Conservation (phyloP, 2,888 invertebrate genomes). For the Tetragnatha montana region DNA sequence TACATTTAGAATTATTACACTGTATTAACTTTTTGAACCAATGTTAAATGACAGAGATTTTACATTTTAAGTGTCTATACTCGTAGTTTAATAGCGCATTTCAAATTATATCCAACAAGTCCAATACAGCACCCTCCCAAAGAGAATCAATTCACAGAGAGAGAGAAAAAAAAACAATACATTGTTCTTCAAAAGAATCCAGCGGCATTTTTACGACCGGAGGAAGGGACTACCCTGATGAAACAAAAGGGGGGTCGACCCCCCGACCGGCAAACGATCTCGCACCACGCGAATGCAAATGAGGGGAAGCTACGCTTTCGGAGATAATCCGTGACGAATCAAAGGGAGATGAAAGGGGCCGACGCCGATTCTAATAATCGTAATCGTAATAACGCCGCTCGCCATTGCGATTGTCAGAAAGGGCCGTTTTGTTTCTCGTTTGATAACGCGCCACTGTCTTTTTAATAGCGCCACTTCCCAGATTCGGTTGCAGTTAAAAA, state of each 20-base stretch:
- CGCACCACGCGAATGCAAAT: constrained; percentile 64
- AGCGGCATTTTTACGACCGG: constrained; percentile 41
- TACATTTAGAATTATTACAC: too few species aligned
- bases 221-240: not conserved
- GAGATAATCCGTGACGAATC: constrained; percentile 59
- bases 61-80: too few species aligned
- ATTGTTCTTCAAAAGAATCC: constrained; percentile 15
- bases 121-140: not conserved
- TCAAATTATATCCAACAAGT: not conserved
- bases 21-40: too few species aligned
- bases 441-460: constrained; percentile 36
- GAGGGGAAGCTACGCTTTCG: constrained; percentile 20
- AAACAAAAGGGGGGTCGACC: constrained; percentile 2
- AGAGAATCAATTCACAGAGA: not conserved
- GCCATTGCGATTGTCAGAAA: not conserved
- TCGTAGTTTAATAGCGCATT: too few species aligned
- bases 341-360: constrained; percentile 62
- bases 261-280: constrained; percentile 33
- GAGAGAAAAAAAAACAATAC: not conserved
- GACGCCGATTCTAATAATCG: constrained; percentile 60
- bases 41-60: too few species aligned
- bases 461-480: constrained; percentile 23
- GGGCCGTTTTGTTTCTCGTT: constrained; percentile 2
- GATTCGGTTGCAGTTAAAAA: constrained; percentile 29
- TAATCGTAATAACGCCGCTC: constrained; percentile 46